Conservation (phyloP, 2,113 vertebrate species). For the Callopanchax toddi region DNA sequence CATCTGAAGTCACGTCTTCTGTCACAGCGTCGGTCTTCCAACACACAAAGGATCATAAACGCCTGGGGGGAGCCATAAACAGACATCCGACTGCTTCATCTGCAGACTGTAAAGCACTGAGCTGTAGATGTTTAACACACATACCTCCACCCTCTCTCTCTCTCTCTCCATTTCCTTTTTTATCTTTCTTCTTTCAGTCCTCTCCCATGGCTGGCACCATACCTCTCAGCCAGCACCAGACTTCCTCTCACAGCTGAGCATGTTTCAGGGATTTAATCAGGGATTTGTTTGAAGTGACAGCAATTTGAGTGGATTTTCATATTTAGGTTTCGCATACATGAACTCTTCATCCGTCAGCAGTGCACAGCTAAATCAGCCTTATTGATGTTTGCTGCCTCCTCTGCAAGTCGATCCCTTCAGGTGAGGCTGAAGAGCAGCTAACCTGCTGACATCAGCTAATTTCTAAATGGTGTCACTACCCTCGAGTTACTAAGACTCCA, state of each 20-base stretch:
- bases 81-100: slow-evolving; percentile 45
- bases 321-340: slow-evolving; percentile 69
- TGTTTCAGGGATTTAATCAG: slow-evolving; percentile 61
- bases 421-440: slow-evolving; percentile 47
- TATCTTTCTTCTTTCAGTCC: too few relatives aligned
- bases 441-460: slow-evolving; percentile 64
- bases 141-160: too few relatives aligned
- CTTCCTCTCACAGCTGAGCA: slow-evolving; percentile 52
- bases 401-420: slow-evolving; percentile 60
- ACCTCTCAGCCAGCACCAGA: slow-evolving; percentile 37
- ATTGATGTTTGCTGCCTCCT: slow-evolving; percentile 70
- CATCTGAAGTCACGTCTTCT: slow-evolving; percentile 10
- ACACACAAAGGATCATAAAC: slow-evolving; percentile 15
- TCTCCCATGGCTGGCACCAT: slow-evolving; percentile 29
- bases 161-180: too few relatives aligned
- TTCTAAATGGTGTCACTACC: slow-evolving; percentile 57
- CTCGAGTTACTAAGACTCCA: slow-evolving; percentile 26
- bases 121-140: slow-evolving; percentile 15
- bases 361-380: slow-evolving; percentile 58
- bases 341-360: slow-evolving; percentile 71
- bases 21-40: slow-evolving; percentile 13
- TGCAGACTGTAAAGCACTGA: slow-evolving; percentile 19
- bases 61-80: slow-evolving; percentile 20
- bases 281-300: slow-evolving; percentile 69
- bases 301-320: slow-evolving; percentile 68